Base-by-base conservation (phyloP, 2,888 invertebrate species). In the Ochropleura leucogaster region DNA sequence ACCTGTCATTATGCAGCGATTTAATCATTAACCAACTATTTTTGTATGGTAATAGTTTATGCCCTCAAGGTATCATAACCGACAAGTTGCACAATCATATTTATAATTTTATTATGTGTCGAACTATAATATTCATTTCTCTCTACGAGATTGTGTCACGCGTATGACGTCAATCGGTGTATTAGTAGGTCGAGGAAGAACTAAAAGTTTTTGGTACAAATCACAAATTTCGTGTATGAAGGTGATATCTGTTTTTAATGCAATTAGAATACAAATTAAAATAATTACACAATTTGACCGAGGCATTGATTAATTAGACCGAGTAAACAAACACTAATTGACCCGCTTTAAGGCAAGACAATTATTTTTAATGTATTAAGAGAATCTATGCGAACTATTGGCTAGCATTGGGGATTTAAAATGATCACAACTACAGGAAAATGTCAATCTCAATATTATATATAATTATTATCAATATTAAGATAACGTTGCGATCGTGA, bases 231-330 rank as follows among this genome's bases (percentile, higher is more conserved):
- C 8, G 12, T 55, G 16, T 59, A 51, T 53, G 46, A 67, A 83
- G 63, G 59, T 64, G 14, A 49, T 59, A 57, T 57, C 16, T 51
- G n/a, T 59, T 57, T 65, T 63, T 30, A 55, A 42, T 66, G 59
- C 0, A 69, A 82, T 85, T 57, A 46, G 20, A 63, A 69, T 72
- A 75, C 55, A 44, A 72, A 70, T 69, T 59, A 67, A 7, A 46
- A n/a, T 72, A 53, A 46, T 72, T 82, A 68, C 44, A 16, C n/a
- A 77, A 77, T 60, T 57, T 64, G 63, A 59, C 66, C 46, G 14
- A 63, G 20, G 60, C n/a, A 57, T 30, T 72, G 49, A 82, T 67
- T 72, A 82, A 85, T 75, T 72, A 82, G 82, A 85, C 82, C 85
- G 68, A 69, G 46, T 67, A 40, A 72, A 51, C 67, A 30, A 66